Percentiles rank a stretch among this genome's conserved stretches.
These are phyloP conservation scores for Stigmatopora argus DNA, from an alignment of 2,113 vertebrate genomes.

Conservation along the genomic window DNA sequence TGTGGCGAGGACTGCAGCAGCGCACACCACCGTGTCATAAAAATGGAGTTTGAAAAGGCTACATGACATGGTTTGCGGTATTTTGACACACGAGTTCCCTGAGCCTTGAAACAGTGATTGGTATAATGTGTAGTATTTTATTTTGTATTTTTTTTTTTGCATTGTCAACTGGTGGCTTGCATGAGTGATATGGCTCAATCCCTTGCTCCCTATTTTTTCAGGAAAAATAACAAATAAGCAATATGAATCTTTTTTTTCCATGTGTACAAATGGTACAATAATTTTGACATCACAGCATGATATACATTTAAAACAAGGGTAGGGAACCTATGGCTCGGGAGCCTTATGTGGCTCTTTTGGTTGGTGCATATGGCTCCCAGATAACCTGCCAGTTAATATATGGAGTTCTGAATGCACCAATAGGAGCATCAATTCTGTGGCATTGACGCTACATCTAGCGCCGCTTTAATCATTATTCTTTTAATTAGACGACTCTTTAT, in stretches of 20 bases:
- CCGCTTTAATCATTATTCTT: no score
- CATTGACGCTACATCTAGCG: no score
- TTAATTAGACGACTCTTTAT: no score
- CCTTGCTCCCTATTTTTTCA: background rate
- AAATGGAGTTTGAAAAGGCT: background rate
- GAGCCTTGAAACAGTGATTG: background rate
- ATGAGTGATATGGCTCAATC: background rate
- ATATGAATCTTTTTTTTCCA: background rate
- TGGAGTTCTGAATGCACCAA: no score
- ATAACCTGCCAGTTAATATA: no score
- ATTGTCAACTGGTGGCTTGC: constrained; percentile 47
- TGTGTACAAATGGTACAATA: background rate
- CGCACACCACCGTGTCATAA: background rate
- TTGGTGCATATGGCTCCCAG: no score
- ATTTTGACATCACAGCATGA: background rate
- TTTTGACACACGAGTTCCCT: background rate
- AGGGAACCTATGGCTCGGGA: no score
- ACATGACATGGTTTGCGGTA: constrained; percentile 17
- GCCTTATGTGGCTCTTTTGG: no score
- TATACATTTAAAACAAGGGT: no score
- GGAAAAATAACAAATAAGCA: background rate
- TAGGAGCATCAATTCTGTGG: no score
- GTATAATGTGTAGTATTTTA: no score
- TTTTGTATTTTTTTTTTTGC: background rate
- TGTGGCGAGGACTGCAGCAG: background rate